phyloP scores from a whole-genome alignment of 1,140 invertebrate species.

The Zaprionus ornatus region DNA sequence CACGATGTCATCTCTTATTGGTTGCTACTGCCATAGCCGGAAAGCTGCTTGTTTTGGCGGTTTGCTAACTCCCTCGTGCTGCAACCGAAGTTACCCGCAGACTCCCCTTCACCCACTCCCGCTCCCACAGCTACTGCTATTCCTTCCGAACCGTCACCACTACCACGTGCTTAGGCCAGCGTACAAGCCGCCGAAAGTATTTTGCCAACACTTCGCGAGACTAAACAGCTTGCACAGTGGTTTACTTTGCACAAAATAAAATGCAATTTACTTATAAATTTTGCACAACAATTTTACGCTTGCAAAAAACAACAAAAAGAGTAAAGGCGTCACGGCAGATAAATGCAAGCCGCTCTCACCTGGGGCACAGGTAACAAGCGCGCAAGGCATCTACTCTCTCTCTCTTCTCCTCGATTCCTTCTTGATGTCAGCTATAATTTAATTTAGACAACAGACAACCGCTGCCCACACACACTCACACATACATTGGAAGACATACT shows the following conservation, averaged over 20 bases:
- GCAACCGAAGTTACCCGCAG: not conserved
- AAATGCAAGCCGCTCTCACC: constrained; percentile 39
- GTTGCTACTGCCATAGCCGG: not conserved
- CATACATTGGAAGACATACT: constrained; percentile 13
- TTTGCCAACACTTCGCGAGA: constrained; percentile 54
- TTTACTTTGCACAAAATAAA: constrained; percentile 51
- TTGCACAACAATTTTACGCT: constrained; percentile 50
- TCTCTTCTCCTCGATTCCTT: not conserved
- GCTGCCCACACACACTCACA: constrained; percentile 9
- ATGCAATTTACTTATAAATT: constrained; percentile 58
- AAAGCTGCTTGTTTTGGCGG: constrained; percentile 4
- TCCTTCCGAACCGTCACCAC: not conserved
- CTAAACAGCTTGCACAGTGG: constrained; percentile 51
- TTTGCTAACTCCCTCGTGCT: not conserved
- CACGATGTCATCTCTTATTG: not conserved
- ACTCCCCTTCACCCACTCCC: not conserved
- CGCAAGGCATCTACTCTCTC: not conserved
- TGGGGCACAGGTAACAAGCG: not conserved
- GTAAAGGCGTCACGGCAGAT: constrained; percentile 17
- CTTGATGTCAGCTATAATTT: constrained; percentile 51
- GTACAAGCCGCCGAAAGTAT: constrained; percentile 44
- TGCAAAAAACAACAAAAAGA: constrained; percentile 6
- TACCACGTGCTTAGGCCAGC: constrained; percentile 5
- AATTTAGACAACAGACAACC: constrained; percentile 56
- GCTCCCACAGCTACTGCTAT: no score